Evolutionary conservation across 2,113 vertebrate genomes (phyloP).

Genomic region (Planiliza haematocheilus): DNA sequence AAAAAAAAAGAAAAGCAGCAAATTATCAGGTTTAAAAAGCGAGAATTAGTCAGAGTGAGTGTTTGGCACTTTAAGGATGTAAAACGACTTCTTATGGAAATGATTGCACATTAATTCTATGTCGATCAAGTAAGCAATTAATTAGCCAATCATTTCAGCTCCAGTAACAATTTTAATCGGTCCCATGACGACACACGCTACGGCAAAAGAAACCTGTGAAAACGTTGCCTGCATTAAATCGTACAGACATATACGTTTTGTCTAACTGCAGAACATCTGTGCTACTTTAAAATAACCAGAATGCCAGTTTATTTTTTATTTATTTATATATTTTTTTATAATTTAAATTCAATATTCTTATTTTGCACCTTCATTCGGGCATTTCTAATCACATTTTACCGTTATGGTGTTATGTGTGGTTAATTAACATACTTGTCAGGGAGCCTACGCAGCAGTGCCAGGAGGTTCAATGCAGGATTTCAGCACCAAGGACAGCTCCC

Average conservation of each 20-base stretch:
- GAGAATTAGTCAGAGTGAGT: neutral
- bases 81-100: neutral
- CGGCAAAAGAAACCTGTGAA: neutral
- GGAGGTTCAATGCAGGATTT: conserved; percentile 11
- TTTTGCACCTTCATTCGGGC: neutral
- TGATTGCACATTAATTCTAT: neutral
- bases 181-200: neutral
- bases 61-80: too few species aligned
- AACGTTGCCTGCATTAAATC: too few species aligned
- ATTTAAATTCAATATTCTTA: neutral
- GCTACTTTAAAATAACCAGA: too few species aligned
- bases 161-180: neutral
- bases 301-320: too few species aligned
- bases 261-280: too few species aligned
- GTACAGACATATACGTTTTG: too few species aligned
- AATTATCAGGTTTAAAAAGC: neutral
- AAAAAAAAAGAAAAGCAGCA: too few species aligned
- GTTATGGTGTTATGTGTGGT: neutral
- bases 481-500: conserved; percentile 74
- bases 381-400: conserved; percentile 14
- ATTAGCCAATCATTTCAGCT: neutral
- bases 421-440: conserved; percentile 5
- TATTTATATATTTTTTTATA: neutral
- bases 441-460: neutral
- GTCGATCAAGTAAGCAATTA: neutral